These are phyloP conservation scores for Xestia c-nigrum DNA, from an alignment of 2,888 invertebrate genomes.

Conservation along the genomic window DNA sequence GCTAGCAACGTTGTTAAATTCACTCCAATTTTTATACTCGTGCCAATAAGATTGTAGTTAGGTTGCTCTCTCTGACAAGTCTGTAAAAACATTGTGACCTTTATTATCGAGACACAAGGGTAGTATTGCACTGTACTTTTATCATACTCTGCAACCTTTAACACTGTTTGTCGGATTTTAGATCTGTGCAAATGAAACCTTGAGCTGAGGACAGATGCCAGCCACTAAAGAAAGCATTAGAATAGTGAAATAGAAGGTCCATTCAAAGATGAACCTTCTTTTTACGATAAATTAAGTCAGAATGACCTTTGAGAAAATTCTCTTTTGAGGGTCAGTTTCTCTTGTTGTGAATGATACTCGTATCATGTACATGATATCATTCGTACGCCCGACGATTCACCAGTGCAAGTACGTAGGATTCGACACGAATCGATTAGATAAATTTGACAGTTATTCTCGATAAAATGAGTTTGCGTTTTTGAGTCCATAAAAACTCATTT, in stretches of 20 bases:
- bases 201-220: conserved; percentile 27
- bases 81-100: neutral
- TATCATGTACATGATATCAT: too few relatives aligned
- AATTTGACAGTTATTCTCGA: too few relatives aligned
- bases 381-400: too few relatives aligned
- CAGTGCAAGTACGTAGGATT: too few relatives aligned
- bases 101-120: neutral
- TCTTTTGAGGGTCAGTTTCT: neutral
- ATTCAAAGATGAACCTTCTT: conserved; percentile 31
- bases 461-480: too few relatives aligned
- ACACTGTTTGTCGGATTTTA: conserved; percentile 25
- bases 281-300: neutral
- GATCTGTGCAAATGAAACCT: conserved; percentile 33
- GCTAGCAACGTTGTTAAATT: neutral
- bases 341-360: conserved; percentile 1
- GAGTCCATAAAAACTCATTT: too few relatives aligned
- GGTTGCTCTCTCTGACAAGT: neutral
- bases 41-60: neutral
- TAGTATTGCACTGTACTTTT: neutral
- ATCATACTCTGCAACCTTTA: conserved; percentile 17
- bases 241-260: conserved; percentile 19
- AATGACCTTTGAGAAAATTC: neutral
- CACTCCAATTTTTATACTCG: neutral
- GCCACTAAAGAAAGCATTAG: conserved; percentile 15
- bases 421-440: too few relatives aligned